Percentiles rank a stretch among this genome's conserved stretches.
Evolutionary conservation across 2,797 vertebrate genomes (phyloP).

Genomic region (Pseudochirops cupreus): DNA sequence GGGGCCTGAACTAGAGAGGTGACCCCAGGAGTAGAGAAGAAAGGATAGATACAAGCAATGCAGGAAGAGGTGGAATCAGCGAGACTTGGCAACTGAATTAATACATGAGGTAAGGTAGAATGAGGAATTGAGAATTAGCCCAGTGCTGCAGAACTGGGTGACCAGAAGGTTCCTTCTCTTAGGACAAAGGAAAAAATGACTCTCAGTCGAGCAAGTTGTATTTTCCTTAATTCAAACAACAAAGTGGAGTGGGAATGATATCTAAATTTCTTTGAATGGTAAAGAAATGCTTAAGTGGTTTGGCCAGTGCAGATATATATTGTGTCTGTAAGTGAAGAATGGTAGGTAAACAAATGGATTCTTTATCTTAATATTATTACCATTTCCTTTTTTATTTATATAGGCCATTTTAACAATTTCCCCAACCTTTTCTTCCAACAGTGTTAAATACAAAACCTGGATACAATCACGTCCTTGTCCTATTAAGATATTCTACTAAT

Average conservation of each 20-base stretch:
- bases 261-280: not conserved
- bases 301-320: not conserved
- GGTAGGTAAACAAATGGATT: not conserved
- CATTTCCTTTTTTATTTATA: not conserved
- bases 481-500: constrained; percentile 32
- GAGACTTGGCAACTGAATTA: not conserved
- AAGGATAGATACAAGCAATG: not conserved
- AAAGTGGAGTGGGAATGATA: not conserved
- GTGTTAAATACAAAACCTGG: not conserved
- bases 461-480: not conserved
- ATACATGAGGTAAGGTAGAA: not conserved
- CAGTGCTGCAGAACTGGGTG: not conserved
- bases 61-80: not conserved
- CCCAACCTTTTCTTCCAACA: not conserved
- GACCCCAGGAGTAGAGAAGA: not conserved
- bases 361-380: not conserved
- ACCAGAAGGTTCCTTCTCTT: not conserved
- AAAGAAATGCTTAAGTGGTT: not conserved
- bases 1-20: not conserved
- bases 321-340: not conserved
- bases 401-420: not conserved
- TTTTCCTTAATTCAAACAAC: not conserved
- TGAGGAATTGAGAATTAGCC: not conserved
- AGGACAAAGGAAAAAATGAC: not conserved
- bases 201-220: not conserved